These are phyloP conservation scores for Varecia variegata DNA, from an alignment of 2,797 vertebrate species.

Conservation along the genomic window DNA sequence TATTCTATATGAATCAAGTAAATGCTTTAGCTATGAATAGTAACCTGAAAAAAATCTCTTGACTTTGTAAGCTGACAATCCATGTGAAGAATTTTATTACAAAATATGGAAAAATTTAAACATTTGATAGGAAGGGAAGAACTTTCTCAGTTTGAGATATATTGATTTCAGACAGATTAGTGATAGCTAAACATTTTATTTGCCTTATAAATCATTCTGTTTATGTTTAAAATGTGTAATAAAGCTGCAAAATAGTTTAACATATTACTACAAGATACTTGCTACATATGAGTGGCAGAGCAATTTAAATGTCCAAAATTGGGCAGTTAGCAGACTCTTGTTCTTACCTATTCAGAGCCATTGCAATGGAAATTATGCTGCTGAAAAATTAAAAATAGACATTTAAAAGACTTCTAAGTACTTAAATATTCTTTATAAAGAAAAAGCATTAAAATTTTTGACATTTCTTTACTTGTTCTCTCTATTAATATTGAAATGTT, in stretches of 20 bases:
- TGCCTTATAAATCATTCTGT: not conserved
- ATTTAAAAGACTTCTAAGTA: not conserved
- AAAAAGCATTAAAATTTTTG: not conserved
- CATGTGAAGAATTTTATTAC: slow-evolving; percentile 5
- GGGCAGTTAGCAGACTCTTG: not conserved
- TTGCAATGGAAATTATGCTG: not conserved
- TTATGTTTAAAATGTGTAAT: not conserved
- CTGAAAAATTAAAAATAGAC: not conserved
- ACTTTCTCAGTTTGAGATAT: not conserved
- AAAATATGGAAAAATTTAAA: not conserved
- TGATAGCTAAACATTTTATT: not conserved
- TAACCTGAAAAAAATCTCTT: not conserved
- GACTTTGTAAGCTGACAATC: slow-evolving; percentile 12
- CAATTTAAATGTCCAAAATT: not conserved
- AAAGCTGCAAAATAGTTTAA: not conserved
- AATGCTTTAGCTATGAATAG: not conserved
- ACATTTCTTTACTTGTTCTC: slow-evolving; percentile 11
- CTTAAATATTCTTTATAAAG: not conserved
- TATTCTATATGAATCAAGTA: not conserved
- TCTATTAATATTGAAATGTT: not conserved
- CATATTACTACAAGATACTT: not conserved
- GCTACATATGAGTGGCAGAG: not conserved
- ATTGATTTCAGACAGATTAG: slow-evolving; percentile 30
- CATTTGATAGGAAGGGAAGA: slow-evolving; percentile 26
- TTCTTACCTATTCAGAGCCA: not conserved